Conservation (phyloP, 2,797 vertebrate species). For the Epinephelus malabaricus region DNA sequence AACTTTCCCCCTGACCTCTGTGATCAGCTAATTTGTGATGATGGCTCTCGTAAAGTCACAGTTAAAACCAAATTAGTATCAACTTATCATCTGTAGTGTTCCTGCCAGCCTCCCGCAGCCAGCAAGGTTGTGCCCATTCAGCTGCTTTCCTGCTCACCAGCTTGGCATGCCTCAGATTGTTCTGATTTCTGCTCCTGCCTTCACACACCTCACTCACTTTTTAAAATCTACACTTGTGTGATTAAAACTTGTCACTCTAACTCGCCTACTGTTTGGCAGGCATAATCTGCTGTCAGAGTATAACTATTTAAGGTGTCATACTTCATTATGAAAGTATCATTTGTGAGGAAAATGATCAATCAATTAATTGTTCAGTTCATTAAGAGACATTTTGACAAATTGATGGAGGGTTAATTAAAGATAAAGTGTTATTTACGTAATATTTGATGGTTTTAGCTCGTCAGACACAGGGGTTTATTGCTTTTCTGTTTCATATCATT, state of each 20-base stretch:
- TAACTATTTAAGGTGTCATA: background rate
- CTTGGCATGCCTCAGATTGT: constrained; percentile 50
- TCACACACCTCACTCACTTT: constrained; percentile 27
- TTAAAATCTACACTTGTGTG: constrained; percentile 4
- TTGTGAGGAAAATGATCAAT: background rate
- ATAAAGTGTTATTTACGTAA: background rate
- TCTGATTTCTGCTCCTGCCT: constrained; percentile 23
- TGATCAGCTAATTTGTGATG: background rate
- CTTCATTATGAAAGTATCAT: background rate
- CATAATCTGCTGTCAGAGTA: background rate
- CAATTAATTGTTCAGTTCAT: background rate
- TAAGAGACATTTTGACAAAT: background rate
- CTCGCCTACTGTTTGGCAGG: background rate
- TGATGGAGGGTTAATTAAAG: background rate
- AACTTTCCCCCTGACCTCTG: background rate
- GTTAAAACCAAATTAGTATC: background rate
- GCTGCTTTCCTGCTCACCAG: constrained; percentile 24
- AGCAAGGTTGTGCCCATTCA: constrained; percentile 5
- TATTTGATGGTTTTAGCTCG: background rate
- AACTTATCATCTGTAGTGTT: background rate
- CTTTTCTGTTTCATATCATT: background rate
- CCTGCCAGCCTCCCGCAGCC: constrained; percentile 16
- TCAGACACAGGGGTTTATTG: too few species aligned
- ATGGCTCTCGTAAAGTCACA: background rate
- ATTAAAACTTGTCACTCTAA: constrained; percentile 17